These are phyloP conservation scores for Habrosyne pyritoides DNA, from an alignment of 2,888 invertebrate species.

Conservation along the genomic window DNA sequence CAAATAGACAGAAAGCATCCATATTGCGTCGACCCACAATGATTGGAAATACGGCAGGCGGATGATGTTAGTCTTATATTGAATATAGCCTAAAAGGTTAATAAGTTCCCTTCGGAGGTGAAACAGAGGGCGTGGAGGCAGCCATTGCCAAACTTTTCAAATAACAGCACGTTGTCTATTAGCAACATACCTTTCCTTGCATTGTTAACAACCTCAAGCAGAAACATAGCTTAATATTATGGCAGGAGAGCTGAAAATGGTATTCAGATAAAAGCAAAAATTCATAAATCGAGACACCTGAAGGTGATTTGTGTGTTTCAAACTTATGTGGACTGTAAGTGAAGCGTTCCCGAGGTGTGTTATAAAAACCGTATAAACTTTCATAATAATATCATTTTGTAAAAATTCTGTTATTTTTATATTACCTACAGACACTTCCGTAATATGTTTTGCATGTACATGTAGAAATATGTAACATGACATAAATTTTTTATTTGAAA, in stretches of 20 bases:
- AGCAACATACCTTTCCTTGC: constrained; percentile 11
- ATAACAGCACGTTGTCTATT: constrained; percentile 52
- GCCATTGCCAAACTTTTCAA: constrained; percentile 51
- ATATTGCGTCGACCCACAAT: too few relatives aligned
- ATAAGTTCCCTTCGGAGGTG: neutral
- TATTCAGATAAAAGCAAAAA: constrained; percentile 30
- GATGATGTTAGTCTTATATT: too few relatives aligned
- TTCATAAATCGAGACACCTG: constrained; percentile 12
- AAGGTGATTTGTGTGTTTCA: constrained; percentile 41
- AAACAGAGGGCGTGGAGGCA: neutral
- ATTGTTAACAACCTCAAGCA: constrained; percentile 13
- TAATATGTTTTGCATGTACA: too few relatives aligned
- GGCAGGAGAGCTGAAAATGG: constrained; percentile 30
- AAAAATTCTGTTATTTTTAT: too few relatives aligned
- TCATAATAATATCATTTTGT: too few relatives aligned
- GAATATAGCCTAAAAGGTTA: neutral
- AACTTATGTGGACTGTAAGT: constrained; percentile 23
- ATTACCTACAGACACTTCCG: too few relatives aligned
- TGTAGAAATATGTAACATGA: too few relatives aligned
- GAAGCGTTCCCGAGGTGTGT: neutral
- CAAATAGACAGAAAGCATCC: too few relatives aligned
- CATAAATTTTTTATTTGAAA: too few relatives aligned
- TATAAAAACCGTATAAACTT: too few relatives aligned
- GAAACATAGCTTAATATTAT: neutral
- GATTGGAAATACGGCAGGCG: too few relatives aligned